phyloP scores from a whole-genome alignment of 2,888 invertebrate genomes.

The Apamea sordens region DNA sequence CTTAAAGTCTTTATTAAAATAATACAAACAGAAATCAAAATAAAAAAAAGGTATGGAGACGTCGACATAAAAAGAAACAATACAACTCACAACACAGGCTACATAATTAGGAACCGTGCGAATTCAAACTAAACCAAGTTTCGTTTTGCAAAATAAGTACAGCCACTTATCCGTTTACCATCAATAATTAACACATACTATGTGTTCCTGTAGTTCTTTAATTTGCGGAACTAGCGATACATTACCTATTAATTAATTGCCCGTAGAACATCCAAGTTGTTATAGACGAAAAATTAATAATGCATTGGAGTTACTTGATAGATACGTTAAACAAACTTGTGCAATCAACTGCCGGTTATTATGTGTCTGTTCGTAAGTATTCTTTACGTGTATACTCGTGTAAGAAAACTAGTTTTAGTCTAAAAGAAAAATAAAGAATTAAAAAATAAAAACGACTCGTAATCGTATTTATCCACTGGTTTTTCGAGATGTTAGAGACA shows the following conservation, averaged over 20 bases:
- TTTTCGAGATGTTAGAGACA: neutral
- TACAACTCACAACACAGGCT: constrained; percentile 1
- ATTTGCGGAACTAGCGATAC: constrained; percentile 51
- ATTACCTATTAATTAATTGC: constrained; percentile 45
- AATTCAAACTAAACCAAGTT: neutral
- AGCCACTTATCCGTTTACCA: constrained; percentile 13
- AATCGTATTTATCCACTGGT: neutral
- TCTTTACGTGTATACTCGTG: constrained; percentile 22
- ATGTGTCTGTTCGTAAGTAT: constrained; percentile 40
- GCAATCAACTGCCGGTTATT: constrained; percentile 57
- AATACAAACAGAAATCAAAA: neutral
- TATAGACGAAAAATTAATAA: constrained; percentile 52
- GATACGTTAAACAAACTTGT: constrained; percentile 47
- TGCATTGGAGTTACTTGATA: constrained; percentile 44
- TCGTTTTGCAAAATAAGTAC: neutral
- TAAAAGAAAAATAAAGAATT: constrained; percentile 3
- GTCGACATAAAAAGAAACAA: neutral
- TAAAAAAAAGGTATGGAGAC: neutral
- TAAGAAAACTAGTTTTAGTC: neutral
- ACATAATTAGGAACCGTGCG: neutral
- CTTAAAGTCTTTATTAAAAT: neutral
- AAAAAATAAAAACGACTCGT: too few species aligned
- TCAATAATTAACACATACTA: constrained; percentile 23
- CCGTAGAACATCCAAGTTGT: constrained; percentile 38
- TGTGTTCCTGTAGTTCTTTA: constrained; percentile 33